Conservation (phyloP, 2,797 vertebrate genomes). For the Acanthurus lineatus region DNA sequence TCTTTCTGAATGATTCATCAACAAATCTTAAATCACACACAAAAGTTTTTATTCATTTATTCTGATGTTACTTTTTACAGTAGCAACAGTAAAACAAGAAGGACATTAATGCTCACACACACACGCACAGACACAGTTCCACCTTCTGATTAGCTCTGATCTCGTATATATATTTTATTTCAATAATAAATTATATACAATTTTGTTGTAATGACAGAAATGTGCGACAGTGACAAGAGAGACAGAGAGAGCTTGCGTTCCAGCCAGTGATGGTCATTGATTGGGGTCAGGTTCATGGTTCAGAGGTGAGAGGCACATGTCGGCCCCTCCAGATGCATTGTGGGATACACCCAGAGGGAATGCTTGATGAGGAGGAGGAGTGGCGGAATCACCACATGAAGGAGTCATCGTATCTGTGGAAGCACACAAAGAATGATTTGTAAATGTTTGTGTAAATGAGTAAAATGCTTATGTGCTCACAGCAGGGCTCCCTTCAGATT, state of each 20-base stretch:
- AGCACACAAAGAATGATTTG: neutral
- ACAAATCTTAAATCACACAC: slow-evolving; percentile 60
- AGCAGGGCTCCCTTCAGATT: neutral
- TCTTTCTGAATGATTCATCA: too few relatives aligned
- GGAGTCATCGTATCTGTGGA: slow-evolving; percentile 79
- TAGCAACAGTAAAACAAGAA: slow-evolving; percentile 69
- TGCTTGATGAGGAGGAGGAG: slow-evolving; percentile 38
- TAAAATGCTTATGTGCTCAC: neutral
- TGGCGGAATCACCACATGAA: slow-evolving; percentile 81
- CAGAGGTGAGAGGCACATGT: slow-evolving; percentile 76
- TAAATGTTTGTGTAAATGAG: neutral
- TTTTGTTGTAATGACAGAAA: slow-evolving; percentile 47
- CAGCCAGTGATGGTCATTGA: slow-evolving; percentile 36
- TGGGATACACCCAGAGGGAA: slow-evolving; percentile 55
- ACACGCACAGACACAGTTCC: slow-evolving; percentile 46
- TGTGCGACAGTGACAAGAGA: slow-evolving; percentile 44
- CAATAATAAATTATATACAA: slow-evolving; percentile 81
- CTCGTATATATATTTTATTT: slow-evolving; percentile 54
- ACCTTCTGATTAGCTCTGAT: slow-evolving; percentile 52
- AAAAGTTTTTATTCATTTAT: slow-evolving; percentile 59
- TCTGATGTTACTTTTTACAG: slow-evolving; percentile 61
- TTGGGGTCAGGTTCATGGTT: slow-evolving; percentile 27
- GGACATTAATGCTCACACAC: slow-evolving; percentile 30
- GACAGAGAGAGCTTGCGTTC: slow-evolving; percentile 47
- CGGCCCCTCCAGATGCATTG: slow-evolving; percentile 69